These are phyloP conservation scores for Perizoma affinitatum DNA, from an alignment of 2,888 invertebrate genomes.

Conservation along the genomic window DNA sequence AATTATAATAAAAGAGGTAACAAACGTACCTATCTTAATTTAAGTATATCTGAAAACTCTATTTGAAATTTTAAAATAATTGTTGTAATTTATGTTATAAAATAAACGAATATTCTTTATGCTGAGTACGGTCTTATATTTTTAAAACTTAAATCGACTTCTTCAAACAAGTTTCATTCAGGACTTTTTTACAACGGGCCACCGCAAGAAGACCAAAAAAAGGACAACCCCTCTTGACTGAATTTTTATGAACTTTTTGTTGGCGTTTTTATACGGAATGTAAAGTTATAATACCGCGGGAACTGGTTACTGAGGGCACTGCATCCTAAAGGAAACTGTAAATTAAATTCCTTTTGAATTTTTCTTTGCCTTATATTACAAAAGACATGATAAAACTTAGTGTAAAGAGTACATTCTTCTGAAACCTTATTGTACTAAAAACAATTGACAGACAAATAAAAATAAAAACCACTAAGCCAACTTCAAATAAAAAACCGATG, in stretches of 20 bases:
- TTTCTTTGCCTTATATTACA: slow-evolving; percentile 42
- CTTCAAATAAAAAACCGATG: slow-evolving; percentile 42
- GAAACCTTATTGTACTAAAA: slow-evolving; percentile 3
- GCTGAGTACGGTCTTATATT: slow-evolving; percentile 52
- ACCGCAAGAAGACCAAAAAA: slow-evolving; percentile 61
- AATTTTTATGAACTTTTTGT: slow-evolving; percentile 77
- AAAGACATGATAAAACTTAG: slow-evolving; percentile 18
- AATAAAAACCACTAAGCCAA: too few relatives aligned
- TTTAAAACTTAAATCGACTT: slow-evolving; percentile 79
- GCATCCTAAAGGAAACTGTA: slow-evolving; percentile 59
- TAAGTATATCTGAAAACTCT: too few relatives aligned
- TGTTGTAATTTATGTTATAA: not conserved
- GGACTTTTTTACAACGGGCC: slow-evolving; percentile 61
- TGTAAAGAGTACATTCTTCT: slow-evolving; percentile 7
- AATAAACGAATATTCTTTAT: slow-evolving; percentile 31
- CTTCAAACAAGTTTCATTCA: slow-evolving; percentile 67
- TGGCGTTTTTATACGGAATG: slow-evolving; percentile 63
- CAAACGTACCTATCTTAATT: too few relatives aligned
- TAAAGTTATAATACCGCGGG: slow-evolving; percentile 60
- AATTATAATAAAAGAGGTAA: too few relatives aligned
- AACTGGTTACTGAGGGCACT: slow-evolving; percentile 54
- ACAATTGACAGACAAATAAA: too few relatives aligned
- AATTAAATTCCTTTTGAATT: slow-evolving; percentile 54
- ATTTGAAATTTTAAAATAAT: not conserved
- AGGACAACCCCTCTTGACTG: slow-evolving; percentile 63